Base-by-base conservation (phyloP, 2,797 vertebrate species). In the Gallinago nigripennis region DNA sequence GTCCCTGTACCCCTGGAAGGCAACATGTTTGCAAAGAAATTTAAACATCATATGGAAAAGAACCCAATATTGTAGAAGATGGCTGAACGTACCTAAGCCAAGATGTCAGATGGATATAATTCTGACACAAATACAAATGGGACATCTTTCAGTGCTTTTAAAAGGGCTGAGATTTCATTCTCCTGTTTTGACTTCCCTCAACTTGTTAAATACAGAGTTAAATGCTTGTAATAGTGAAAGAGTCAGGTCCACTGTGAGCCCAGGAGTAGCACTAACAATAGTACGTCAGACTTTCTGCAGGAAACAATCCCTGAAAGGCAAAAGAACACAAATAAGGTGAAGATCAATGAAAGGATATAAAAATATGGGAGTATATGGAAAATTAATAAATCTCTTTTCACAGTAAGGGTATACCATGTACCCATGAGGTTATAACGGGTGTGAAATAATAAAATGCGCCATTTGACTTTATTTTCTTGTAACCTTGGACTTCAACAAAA, bases 391-490 rank as follows among this genome's bases (percentile, higher is more conserved):
- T 64, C 71, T 87, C 8, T 73, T 92, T 92, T 89, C 9, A 11
- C 21, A 20, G 56, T 25, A 54, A 88, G 66, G 63, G 4, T 90
- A 46, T 90, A 46, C 77, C 76, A 37, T 64, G 78, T 87, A 30
- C 70, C 43, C 23, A 7, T 20, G 46, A 27, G 7, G 31, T 33
- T 92, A 35, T 45, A 69, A 80, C 8, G 16, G 64, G 48, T 64
- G 35, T 58, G 30, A 94, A 95, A 92, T 89, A 92, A 88, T 97
- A 96, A 97, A 97, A 97, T 80, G 96, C 94, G 23, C 71, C 90
- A 57, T 97, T 97, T 94, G 90, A 77, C 88, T 98, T 97, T 94
- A 97, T 96, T 89, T 96, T 92, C 91, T 69, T 87, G 39, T 96
- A 77, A 97, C 90, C 88, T 97, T 97, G 94, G 82, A 84, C 73